A percentile compares a stretch with the other conserved stretches of the same genome.
Evolutionary conservation across 2,888 invertebrate genomes (phyloP).

Genomic region (Dexiosoma caninum): DNA sequence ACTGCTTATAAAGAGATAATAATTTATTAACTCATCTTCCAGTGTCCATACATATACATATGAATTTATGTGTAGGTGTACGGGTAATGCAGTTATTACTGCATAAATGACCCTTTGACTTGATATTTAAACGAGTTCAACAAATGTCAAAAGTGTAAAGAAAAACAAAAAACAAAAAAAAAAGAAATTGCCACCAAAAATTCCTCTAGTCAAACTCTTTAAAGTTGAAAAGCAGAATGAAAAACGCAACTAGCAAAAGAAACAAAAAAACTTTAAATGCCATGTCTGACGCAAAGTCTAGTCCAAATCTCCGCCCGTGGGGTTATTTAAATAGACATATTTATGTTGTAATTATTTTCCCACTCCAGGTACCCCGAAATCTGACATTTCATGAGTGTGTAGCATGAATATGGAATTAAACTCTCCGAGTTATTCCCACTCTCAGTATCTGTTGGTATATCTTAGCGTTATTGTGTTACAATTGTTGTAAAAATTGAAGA

Average conservation of each 20-base stretch:
- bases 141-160: slow-evolving; percentile 41
- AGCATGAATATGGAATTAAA: background rate
- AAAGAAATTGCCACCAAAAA: background rate
- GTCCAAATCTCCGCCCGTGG: slow-evolving; percentile 33
- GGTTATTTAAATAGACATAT: slow-evolving; percentile 25
- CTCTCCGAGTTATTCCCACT: slow-evolving; percentile 24
- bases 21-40: slow-evolving; percentile 19
- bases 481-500: slow-evolving; percentile 36
- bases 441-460: slow-evolving; percentile 18
- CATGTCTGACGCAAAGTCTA: slow-evolving; percentile 54
- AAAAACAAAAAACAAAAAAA: background rate
- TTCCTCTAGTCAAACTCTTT: background rate
- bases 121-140: slow-evolving; percentile 31
- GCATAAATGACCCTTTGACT: slow-evolving; percentile 15
- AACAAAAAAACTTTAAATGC: slow-evolving; percentile 30
- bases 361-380: background rate
- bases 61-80: background rate
- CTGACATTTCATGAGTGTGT: slow-evolving; percentile 10
- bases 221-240: background rate
- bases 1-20: slow-evolving; percentile 6
- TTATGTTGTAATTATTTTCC: slow-evolving; percentile 16
- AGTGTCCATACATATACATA: background rate
- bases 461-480: slow-evolving; percentile 18
- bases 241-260: background rate
- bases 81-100: slow-evolving; percentile 16